Percentiles rank a stretch among this genome's conserved stretches.
Evolutionary conservation across 2,888 invertebrate genomes (phyloP).

Genomic region (Cryptus viduatorius): DNA sequence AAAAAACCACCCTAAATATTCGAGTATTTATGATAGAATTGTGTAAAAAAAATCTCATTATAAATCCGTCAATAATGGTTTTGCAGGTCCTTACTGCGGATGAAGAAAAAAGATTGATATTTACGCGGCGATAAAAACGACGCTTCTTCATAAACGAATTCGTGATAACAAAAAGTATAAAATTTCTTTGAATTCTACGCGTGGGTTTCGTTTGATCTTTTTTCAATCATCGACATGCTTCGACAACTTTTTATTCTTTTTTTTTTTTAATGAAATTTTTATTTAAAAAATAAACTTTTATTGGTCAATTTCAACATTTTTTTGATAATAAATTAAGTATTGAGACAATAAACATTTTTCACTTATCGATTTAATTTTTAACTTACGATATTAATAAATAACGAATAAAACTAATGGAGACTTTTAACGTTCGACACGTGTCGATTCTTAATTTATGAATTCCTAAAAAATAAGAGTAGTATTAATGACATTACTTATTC

Average conservation of each 20-base stretch:
- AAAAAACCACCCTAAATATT: not conserved
- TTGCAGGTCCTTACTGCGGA: constrained; percentile 64
- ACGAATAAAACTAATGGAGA: not conserved
- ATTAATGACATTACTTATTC: too few relatives aligned
- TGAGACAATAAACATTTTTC: not conserved
- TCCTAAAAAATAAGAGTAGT: too few relatives aligned
- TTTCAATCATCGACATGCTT: not conserved
- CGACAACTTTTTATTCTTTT: not conserved
- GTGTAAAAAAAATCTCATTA: not conserved
- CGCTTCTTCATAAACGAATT: not conserved
- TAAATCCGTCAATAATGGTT: not conserved
- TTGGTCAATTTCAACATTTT: not conserved
- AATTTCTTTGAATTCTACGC: not conserved
- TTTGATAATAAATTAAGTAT: not conserved
- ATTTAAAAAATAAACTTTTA: too few relatives aligned
- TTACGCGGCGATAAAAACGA: not conserved
- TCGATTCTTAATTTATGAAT: too few relatives aligned
- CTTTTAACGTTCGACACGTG: too few relatives aligned
- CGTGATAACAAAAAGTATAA: not conserved
- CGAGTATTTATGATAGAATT: not conserved
- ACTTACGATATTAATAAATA: not conserved
- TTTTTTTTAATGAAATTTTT: not conserved
- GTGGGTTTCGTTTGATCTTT: not conserved
- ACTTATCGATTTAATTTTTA: not conserved
- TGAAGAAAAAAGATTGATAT: constrained; percentile 4